A percentile compares a stretch with the other conserved stretches of the same genome.
These are phyloP conservation scores for Caenorhabditis brenneri DNA, from an alignment of 1,140 invertebrate species.

Conservation along the genomic window DNA sequence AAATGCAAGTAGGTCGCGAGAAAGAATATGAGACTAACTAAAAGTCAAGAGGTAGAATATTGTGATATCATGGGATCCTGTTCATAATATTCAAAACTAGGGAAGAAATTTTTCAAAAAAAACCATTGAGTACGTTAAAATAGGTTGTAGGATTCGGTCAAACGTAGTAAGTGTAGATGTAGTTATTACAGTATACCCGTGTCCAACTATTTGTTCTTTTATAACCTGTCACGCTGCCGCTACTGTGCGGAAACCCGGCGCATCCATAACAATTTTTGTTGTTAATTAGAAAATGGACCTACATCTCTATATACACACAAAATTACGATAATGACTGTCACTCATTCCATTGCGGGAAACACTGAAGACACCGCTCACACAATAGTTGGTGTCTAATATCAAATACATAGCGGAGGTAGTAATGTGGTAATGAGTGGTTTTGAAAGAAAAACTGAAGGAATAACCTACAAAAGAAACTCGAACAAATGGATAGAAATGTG, in stretches of 20 bases:
- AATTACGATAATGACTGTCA: conserved; percentile 40
- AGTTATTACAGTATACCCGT: conserved; percentile 29
- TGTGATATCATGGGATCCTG: background rate
- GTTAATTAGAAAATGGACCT: conserved; percentile 42
- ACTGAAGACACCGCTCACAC: conserved; percentile 40
- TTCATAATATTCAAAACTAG: background rate
- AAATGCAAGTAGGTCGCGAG: background rate
- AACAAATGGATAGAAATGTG: background rate
- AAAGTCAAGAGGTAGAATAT: background rate
- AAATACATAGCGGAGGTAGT: conserved; percentile 27
- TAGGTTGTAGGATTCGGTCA: background rate
- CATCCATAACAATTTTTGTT: conserved; percentile 42
- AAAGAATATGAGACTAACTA: background rate
- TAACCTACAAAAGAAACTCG: background rate
- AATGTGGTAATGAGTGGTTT: conserved; percentile 38
- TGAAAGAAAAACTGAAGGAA: background rate
- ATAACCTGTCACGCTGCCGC: conserved; percentile 15
- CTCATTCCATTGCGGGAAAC: conserved; percentile 24
- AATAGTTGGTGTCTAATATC: conserved; percentile 39
- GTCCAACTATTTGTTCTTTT: conserved; percentile 40
- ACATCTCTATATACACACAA: background rate
- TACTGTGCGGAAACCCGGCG: background rate
- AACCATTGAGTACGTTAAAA: background rate
- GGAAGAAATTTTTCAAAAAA: background rate
- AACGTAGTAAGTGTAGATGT: background rate